Conservation (phyloP, 1,140 invertebrate species). For the Drosophila lacertosa region DNA sequence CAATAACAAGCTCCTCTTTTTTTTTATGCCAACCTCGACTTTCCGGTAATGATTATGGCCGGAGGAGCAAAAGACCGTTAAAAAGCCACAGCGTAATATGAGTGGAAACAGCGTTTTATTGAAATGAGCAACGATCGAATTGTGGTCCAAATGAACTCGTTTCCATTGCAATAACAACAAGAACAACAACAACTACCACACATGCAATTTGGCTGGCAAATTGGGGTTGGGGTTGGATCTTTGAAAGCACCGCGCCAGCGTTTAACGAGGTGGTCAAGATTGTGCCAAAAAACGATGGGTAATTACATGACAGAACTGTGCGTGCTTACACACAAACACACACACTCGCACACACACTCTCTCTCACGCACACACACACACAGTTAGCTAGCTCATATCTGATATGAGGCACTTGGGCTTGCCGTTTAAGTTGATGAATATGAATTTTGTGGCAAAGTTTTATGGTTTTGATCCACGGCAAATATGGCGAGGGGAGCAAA, state of each 20-base stretch:
- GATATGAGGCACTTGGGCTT: constrained; percentile 46
- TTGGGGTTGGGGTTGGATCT: constrained; percentile 19
- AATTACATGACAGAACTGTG: constrained; percentile 56
- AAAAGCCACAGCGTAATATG: constrained; percentile 39
- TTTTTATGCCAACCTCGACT: constrained; percentile 24
- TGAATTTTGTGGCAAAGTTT: constrained; percentile 59
- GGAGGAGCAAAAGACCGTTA: constrained; percentile 10
- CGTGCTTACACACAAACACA: constrained; percentile 22
- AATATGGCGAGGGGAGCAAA: constrained; percentile 21
- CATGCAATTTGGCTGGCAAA: constrained; percentile 57
- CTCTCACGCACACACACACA: not conserved
- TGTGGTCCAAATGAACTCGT: constrained; percentile 73
- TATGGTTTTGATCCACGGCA: constrained; percentile 37
- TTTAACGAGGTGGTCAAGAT: constrained; percentile 78
- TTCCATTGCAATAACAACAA: constrained; percentile 38
- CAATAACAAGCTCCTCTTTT: constrained; percentile 65
- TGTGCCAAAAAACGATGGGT: constrained; percentile 73
- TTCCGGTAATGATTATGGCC: constrained; percentile 74
- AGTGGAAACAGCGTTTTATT: constrained; percentile 69
- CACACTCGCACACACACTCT: constrained; percentile 9
- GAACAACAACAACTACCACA: too few species aligned
- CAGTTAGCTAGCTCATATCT: constrained; percentile 7
- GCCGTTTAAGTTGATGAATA: constrained; percentile 72
- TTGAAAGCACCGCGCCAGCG: constrained; percentile 64
- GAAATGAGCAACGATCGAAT: constrained; percentile 72